Conservation (phyloP, 2,113 vertebrate genomes). For the Percina caprodes region DNA sequence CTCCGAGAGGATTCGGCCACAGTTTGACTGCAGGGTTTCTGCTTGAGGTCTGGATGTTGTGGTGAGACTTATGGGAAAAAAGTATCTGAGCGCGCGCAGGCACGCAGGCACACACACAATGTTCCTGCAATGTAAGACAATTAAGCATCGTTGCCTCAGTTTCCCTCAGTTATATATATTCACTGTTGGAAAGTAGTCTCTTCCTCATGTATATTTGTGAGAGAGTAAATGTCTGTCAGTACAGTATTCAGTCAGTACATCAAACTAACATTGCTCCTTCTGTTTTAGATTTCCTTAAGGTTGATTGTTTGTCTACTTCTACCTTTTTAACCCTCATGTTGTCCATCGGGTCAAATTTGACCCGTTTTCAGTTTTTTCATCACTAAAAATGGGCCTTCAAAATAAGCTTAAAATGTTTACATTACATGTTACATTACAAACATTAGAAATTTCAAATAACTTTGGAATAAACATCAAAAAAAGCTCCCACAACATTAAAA, state of each 20-base stretch:
- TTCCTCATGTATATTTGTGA: background rate
- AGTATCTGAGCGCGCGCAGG: background rate
- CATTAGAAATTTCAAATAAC: too few species aligned
- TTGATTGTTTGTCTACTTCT: too few species aligned
- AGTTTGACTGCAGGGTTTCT: conserved; percentile 1
- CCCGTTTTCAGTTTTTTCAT: too few species aligned
- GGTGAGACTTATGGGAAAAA: conserved; percentile 2
- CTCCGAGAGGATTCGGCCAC: background rate
- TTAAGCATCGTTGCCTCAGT: conserved; percentile 8
- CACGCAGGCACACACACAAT: background rate
- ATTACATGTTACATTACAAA: too few species aligned
- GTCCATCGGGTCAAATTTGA: too few species aligned
- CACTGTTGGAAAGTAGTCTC: background rate
- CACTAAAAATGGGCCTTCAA: too few species aligned
- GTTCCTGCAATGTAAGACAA: conserved; percentile 1
- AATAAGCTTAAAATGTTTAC: too few species aligned
- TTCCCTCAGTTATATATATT: background rate
- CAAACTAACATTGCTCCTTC: background rate
- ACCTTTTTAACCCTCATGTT: too few species aligned
- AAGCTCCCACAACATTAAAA: too few species aligned
- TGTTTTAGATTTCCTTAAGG: background rate
- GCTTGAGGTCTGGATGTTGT: conserved; percentile 15
- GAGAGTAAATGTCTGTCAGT: too few species aligned
- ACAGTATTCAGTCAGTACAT: background rate
- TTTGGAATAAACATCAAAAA: too few species aligned